Evolutionary conservation across 2,113 vertebrate genomes (phyloP), one percentile per base, ranked within the genome.

Genomic region (Loxodonta africana): DNA sequence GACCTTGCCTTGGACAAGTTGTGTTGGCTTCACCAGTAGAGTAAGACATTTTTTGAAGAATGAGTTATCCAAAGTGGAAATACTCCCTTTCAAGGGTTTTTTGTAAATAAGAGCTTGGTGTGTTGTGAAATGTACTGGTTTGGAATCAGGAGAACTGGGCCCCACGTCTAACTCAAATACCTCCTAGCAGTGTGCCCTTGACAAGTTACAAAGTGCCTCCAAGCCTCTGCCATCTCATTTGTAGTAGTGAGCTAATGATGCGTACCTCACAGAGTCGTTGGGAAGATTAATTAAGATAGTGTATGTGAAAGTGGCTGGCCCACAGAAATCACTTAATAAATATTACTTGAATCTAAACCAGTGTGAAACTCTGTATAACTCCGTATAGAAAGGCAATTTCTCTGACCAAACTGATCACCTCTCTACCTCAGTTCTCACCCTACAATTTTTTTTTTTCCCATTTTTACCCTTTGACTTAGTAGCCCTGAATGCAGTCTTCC

Each of bases 261-360:
- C 14, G 14, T 5, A 5, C 46, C 51, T 44, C 37, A 7, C 9
- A 1, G 63, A 6, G 5, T 1, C 44, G 0, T 25, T 1, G 21
- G n/a, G 33, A 18, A 25, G 44, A 44, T 30, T 1, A 3, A 26
- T 8, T 17, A 84, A 21, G 63, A 25, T 1, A 6, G 46, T 0
- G 1, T 18, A 2, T 1, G 0, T 18, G 25, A 6, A 20, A 44
- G 46, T 26, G 57, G 30, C 30, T 7, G 8, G 48, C 28, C 48
- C n/a, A 7, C 30, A 3, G 18, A 0, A 0, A 9, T 23, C 44
- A n/a, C 33, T 44, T 18, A 8, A 30, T 28, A 9, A 8, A 21
- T 8, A 8, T 8, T 3, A 23, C 20, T 20, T 23, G 10, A 41
- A 51, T 20, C 15, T 21, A 6, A 41, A 30, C n/a, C 71, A 41